Evolutionary conservation across 2,888 invertebrate species (phyloP).

Genomic region (Eupithecia pulchellata): DNA sequence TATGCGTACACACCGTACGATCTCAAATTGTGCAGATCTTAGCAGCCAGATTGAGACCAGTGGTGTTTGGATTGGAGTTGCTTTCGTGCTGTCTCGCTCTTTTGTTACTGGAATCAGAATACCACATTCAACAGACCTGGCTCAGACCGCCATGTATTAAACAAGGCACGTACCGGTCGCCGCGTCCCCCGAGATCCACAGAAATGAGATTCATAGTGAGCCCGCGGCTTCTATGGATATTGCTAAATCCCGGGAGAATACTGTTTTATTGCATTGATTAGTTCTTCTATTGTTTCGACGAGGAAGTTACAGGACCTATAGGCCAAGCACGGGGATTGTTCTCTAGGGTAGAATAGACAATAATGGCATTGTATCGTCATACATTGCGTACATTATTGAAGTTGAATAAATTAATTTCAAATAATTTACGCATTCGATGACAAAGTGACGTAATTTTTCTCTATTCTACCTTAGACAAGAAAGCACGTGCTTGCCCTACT

Average conservation of each 20-base stretch:
- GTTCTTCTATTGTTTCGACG: neutral
- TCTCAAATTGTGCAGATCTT: neutral
- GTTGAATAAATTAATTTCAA: too few species aligned
- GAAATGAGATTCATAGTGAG: constrained; percentile 48
- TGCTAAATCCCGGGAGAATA: constrained; percentile 31
- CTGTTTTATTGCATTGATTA: constrained; percentile 34
- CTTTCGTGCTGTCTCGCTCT: neutral
- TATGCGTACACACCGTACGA: neutral
- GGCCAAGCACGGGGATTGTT: too few species aligned
- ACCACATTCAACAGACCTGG: constrained; percentile 3
- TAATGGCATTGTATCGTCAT: too few species aligned
- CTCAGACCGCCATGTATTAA: constrained; percentile 27
- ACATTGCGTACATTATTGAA: too few species aligned
- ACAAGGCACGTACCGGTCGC: constrained; percentile 44
- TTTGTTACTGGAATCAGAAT: neutral
- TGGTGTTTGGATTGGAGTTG: neutral
- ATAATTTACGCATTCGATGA: too few species aligned
- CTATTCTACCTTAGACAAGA: too few species aligned
- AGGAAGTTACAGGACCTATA: too few species aligned
- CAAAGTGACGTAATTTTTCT: too few species aligned
- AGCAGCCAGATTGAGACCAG: neutral
- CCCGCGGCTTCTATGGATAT: constrained; percentile 34
- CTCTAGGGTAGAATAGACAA: too few species aligned
- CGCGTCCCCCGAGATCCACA: constrained; percentile 42
- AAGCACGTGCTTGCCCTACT: too few species aligned